phyloP scores from a whole-genome alignment of 92 coral and sea anemone species.

The Porites evermanni region DNA sequence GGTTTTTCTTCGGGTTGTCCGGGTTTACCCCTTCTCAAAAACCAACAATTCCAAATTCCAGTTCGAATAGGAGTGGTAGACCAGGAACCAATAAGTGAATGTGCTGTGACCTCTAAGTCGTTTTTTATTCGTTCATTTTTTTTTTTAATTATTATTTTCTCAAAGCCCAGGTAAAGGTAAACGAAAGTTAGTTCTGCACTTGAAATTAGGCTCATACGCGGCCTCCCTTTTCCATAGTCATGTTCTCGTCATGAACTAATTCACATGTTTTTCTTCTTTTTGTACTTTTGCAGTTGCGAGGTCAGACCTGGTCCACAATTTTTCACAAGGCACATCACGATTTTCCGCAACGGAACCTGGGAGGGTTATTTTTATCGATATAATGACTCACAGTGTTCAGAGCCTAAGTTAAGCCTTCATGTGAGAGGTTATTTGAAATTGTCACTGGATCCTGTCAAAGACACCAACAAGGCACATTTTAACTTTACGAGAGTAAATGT shows the following conservation, averaged over 20 bases:
- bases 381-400: constrained; percentile 72
- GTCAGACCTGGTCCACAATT: constrained; percentile 91
- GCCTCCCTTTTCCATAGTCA: not conserved
- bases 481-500: constrained; percentile 70
- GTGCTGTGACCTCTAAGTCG: too few relatives aligned
- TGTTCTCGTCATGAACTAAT: not conserved
- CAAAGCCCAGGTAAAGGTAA: not conserved
- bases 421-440: constrained; percentile 67
- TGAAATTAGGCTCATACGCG: not conserved
- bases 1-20: too few relatives aligned
- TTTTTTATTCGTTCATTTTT: too few relatives aligned
- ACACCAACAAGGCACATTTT: constrained; percentile 67
- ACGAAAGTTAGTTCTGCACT: not conserved
- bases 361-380: constrained; percentile 76
- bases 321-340: constrained; percentile 72
- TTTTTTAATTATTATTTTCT: too few relatives aligned
- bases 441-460: constrained; percentile 33
- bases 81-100: too few relatives aligned
- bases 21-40: too few relatives aligned
- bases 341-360: constrained; percentile 74
- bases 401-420: constrained; percentile 72
- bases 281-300: constrained; percentile 73
- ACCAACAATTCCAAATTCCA: too few relatives aligned
- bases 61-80: too few relatives aligned
- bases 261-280: not conserved